These are phyloP conservation scores for Metopolophium dirhodum DNA, from an alignment of 1,140 invertebrate species.

Conservation along the genomic window DNA sequence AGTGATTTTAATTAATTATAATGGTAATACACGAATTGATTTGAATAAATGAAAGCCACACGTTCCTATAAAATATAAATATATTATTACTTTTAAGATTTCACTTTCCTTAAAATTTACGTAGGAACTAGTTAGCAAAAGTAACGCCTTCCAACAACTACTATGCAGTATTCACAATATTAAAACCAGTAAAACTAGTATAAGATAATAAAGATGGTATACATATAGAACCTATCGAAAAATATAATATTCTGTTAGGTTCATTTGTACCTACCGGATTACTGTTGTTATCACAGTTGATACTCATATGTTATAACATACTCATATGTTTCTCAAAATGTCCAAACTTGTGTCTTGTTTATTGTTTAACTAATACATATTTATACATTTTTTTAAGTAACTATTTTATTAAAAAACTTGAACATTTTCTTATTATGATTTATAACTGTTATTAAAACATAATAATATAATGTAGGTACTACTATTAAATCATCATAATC, in stretches of 20 bases:
- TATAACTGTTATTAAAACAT: background rate
- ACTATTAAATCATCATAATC: background rate
- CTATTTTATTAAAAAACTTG: background rate
- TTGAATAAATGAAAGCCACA: background rate
- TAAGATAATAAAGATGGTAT: background rate
- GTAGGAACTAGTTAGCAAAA: constrained; percentile 18
- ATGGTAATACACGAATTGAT: constrained; percentile 8
- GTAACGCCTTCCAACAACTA: constrained; percentile 5
- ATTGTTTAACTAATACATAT: background rate
- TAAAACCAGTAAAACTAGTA: constrained; percentile 47
- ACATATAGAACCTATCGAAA: too few relatives aligned
- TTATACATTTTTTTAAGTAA: background rate
- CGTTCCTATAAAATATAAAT: constrained; percentile 25
- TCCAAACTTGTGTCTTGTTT: background rate
- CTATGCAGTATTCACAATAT: background rate
- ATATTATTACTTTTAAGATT: constrained; percentile 13
- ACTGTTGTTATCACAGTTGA: background rate
- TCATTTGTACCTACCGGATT: background rate
- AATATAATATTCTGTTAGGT: constrained; percentile 17
- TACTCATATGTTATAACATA: too few relatives aligned
- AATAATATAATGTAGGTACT: background rate
- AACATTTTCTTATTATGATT: background rate
- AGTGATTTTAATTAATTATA: background rate
- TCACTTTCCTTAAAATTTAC: constrained; percentile 48
- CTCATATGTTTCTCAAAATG: background rate